These are phyloP conservation scores for Carettochelys insculpta DNA, from an alignment of 2,113 vertebrate species.

Conservation along the genomic window DNA sequence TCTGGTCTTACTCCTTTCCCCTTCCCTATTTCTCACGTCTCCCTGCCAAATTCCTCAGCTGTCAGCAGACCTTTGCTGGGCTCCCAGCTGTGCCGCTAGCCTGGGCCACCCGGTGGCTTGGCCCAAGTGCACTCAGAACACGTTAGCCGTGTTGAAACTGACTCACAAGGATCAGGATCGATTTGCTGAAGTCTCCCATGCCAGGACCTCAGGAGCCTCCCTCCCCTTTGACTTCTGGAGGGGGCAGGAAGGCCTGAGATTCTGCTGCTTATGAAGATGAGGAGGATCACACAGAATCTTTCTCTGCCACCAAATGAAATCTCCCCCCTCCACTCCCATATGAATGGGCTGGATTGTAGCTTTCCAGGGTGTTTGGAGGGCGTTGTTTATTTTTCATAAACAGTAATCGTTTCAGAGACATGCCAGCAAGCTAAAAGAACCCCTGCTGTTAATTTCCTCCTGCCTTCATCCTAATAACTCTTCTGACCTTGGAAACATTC, in stretches of 20 bases:
- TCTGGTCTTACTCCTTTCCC: background rate
- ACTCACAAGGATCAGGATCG: background rate
- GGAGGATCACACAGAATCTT: background rate
- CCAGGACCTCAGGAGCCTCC: background rate
- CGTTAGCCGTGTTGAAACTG: background rate
- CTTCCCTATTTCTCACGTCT: background rate
- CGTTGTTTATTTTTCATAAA: background rate
- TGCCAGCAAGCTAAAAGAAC: background rate
- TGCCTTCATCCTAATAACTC: background rate
- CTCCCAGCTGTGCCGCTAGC: background rate
- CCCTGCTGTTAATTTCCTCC: background rate
- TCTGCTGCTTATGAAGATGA: background rate
- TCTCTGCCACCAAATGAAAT: background rate
- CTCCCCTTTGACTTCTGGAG: background rate
- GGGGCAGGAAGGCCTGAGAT: background rate
- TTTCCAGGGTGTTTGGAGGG: background rate
- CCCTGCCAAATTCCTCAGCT: background rate
- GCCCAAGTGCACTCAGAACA: background rate
- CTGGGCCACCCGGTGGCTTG: background rate
- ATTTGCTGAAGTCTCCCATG: background rate
- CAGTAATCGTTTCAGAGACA: background rate
- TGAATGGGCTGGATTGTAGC: background rate
- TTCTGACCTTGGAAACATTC: background rate
- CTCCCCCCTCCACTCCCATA: background rate
- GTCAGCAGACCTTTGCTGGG: background rate